These are phyloP conservation scores for Discoglossus pictus DNA, from an alignment of 2,797 vertebrate species.

Conservation along the genomic window DNA sequence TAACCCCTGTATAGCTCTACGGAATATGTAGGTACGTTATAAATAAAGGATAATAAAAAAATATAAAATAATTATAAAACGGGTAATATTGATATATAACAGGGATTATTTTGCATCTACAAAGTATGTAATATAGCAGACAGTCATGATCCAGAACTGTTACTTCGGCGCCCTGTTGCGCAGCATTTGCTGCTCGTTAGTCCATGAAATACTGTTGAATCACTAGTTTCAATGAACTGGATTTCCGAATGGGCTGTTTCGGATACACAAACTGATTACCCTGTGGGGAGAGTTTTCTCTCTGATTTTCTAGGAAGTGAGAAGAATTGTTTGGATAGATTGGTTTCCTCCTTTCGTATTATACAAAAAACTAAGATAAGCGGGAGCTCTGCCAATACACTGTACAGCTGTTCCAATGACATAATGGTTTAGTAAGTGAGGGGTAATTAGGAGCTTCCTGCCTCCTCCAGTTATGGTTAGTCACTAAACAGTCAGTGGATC, in stretches of 20 bases:
- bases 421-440: slow-evolving; percentile 34
- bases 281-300: slow-evolving; percentile 5
- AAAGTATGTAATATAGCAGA: too few relatives aligned
- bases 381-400: slow-evolving; percentile 11
- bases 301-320: slow-evolving; percentile 24
- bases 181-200: too few relatives aligned
- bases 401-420: slow-evolving; percentile 45
- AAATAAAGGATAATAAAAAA: too few relatives aligned
- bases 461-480: slow-evolving; percentile 30
- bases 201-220: not conserved
- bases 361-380: slow-evolving; percentile 21
- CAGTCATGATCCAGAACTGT: too few relatives aligned
- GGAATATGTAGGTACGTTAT: too few relatives aligned
- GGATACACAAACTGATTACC: not conserved
- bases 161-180: too few relatives aligned
- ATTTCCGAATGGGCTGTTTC: not conserved
- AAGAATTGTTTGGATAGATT: slow-evolving; percentile 19
- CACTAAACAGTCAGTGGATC: slow-evolving; percentile 22
- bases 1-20: too few relatives aligned
- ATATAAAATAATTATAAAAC: too few relatives aligned
- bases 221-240: not conserved
- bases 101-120: too few relatives aligned
- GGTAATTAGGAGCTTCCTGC: slow-evolving; percentile 45
- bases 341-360: slow-evolving; percentile 20
- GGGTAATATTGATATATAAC: too few relatives aligned